Evolutionary conservation across 2,797 vertebrate genomes (phyloP), one percentile per base, ranked within the genome.

Genomic region (Lateolabrax maculatus): DNA sequence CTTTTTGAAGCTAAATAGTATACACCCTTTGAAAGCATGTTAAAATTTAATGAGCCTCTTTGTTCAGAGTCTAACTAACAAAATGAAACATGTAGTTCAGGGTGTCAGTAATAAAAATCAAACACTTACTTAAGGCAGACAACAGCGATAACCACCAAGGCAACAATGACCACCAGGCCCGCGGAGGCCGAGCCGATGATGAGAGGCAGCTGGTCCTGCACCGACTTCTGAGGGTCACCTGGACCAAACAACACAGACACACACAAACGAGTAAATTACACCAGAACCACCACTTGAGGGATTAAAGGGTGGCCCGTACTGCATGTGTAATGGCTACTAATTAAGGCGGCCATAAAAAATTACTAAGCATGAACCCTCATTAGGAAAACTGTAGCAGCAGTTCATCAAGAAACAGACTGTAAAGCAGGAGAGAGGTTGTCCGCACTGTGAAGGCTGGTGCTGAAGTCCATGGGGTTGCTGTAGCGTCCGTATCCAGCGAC

Each of bases 401-500:
- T 71, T 81, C 62, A 72, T 72, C 25, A 46, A 64, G 74, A 85
- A n/a, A 62, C n/a, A 57, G 60, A 53, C 29, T 41, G 70, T 43
- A 18, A 60, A 68, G 71, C n/a, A 67, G 67, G 41, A 31, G 51
- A 25, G 48, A 57, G 52, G 18, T 2, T n/a, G 92, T 56, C 0
- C 95, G 84, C 94, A 96, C 96, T 95, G 83, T 96, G 94, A 0
- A 95, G 89, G 84, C 89, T 95, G 48, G 98, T 99, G 94, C 96
- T 96, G 84, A 99, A 98, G 90, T 99, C 98, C 0, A 96, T 95
- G 0, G 98, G 97, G 87, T 93, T 96, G 91, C 98, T 99, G 91
- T 99, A 99, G 77, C 96, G 96, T 41, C 98, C 98, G 0, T 98
- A 99, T 2, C 98, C 98, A 0, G 98, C 98, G 3, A 99, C 98